Evolutionary conservation across 2,888 invertebrate species (phyloP), one percentile per base, ranked within the genome.

Genomic region (Limenitis camilla): DNA sequence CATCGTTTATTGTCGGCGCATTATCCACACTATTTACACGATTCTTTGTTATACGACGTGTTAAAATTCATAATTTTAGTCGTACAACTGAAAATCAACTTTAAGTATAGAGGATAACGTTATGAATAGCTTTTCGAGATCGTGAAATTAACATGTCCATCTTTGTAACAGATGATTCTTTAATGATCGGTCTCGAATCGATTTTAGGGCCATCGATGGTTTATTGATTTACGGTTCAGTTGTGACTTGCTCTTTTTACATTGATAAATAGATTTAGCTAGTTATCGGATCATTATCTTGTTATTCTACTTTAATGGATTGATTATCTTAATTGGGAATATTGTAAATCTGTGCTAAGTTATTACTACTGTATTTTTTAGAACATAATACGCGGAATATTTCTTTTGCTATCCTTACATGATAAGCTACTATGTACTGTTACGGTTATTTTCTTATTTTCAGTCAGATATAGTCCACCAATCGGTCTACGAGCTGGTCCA

Each of bases 381-480:
- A n/a, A n/a, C 8, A n/a, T 36, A 36, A 36, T 10, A 36, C n/a
- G 6, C 5, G 5, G n/a, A n/a, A 10, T 36, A 10, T 1, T 4
- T 9, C 10, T 36, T 36, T 36, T 36, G 10, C 10, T 10, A 10
- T 36, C 35, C 2, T 36, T 36, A 2, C 2, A 36, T 10, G 10
- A 36, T 36, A 36, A 10, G 5, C n/a, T 10, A 9, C 10, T 10
- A 11, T 47, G 19, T 19, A 39, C 8, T 47, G 7, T 8, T 39
- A 28, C 6, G 6, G 28, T 7, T 6, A 28, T 10, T 42, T 36
- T 48, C 63, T 59, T 60, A 54, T 63, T 91, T 92, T 32, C 90
- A 99, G 98, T 99, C 99, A 66, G 99, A 99, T 83, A 98, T 99
- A 69, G 97, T 99, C 55, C 99, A 99, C 82, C 99, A 99, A 79